Evolutionary conservation across 2,113 vertebrate species (phyloP).

Genomic region (Alouatta palliata): DNA sequence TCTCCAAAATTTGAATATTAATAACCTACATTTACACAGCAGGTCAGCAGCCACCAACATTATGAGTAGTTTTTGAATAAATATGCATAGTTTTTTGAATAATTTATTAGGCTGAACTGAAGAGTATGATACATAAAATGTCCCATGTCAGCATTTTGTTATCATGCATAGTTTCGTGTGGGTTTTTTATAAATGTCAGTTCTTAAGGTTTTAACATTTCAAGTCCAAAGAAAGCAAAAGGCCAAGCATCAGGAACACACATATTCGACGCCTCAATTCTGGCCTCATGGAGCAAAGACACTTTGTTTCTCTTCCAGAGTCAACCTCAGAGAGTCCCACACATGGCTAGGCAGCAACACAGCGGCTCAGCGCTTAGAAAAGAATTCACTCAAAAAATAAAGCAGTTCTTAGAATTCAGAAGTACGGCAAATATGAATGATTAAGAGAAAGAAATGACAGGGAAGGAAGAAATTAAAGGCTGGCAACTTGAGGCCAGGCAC

Average conservation of each 20-base stretch:
- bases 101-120: too few relatives aligned
- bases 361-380: accelerated
- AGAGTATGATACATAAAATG: accelerated
- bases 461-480: not conserved
- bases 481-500: not conserved
- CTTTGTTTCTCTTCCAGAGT: not conserved
- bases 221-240: not conserved
- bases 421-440: accelerated
- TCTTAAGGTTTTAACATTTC: not conserved
- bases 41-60: not conserved
- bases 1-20: not conserved
- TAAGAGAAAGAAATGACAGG: not conserved
- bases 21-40: not conserved
- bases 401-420: not conserved
- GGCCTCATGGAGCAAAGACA: accelerated
- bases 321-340: not conserved
- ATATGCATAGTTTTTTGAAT: not conserved
- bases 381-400: not conserved
- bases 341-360: accelerated
- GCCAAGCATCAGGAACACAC: not conserved
- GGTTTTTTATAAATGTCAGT: not conserved
- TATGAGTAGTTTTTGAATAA: not conserved
- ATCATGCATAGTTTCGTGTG: accelerated
- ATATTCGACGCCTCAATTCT: not conserved
- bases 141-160: accelerated